These are phyloP conservation scores for Plutella xylostella DNA, from an alignment of 2,888 invertebrate genomes.

Conservation along the genomic window DNA sequence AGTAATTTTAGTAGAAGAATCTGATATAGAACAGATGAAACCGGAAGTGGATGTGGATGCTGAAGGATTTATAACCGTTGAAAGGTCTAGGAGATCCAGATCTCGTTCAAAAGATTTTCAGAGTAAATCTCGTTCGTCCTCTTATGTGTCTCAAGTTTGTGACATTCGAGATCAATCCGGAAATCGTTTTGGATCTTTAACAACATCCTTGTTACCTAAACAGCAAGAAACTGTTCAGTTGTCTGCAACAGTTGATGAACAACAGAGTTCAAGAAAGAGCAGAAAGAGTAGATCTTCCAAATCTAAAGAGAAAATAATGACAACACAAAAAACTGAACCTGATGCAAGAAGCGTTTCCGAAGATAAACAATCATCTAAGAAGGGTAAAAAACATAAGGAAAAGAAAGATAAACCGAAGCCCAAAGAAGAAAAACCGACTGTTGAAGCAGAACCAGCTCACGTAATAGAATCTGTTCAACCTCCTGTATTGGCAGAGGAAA, in stretches of 20 bases:
- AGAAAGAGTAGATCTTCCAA: constrained; percentile 46
- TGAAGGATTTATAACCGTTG: constrained; percentile 62
- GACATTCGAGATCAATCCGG: constrained; percentile 38
- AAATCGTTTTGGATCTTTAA: constrained; percentile 46
- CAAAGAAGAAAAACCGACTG: background rate
- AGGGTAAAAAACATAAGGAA: background rate
- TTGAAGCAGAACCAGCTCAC: background rate
- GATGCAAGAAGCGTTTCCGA: background rate
- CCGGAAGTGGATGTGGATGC: constrained; percentile 37
- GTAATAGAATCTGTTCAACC: too few species aligned
- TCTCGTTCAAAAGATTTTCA: constrained; percentile 63
- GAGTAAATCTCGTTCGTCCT: constrained; percentile 31
- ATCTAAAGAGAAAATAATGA: constrained; percentile 50
- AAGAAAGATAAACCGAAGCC: constrained; percentile 2
- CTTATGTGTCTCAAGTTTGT: constrained; percentile 26
- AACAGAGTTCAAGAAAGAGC: constrained; percentile 26
- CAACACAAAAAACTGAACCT: constrained; percentile 14
- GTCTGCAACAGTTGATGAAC: constrained; percentile 28
- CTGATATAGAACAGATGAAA: constrained; percentile 31
- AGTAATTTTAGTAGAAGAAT: constrained; percentile 47
- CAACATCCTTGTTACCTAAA: constrained; percentile 28
- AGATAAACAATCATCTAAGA: background rate
- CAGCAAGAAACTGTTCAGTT: constrained; percentile 23
- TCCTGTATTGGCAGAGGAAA: too few species aligned
- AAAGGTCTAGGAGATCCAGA: constrained; percentile 57